Evolutionary conservation across 1,140 invertebrate genomes (phyloP), one percentile per base, ranked within the genome.

Genomic region (Ips typographus): DNA sequence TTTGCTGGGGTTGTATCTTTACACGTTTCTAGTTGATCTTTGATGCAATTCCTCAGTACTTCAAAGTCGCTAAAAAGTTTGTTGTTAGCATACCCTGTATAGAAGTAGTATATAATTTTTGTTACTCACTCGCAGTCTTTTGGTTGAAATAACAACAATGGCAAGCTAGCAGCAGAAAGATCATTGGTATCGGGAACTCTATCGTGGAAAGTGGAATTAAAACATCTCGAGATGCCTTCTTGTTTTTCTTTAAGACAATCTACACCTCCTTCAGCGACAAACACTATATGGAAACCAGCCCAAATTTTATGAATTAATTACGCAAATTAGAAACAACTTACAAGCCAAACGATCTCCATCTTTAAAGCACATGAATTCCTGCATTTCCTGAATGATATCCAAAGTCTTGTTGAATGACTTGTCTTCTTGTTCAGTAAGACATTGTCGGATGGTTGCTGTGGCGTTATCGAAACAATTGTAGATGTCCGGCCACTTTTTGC

Each of bases 281-380:
- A 93, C 67, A 93, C 89, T 91, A 74, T 56, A n/a, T 37, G 6
- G 42, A 62, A 49, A 44, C 8, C 3, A 62, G 22, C 22, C 22
- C 22, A 22, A 22, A 22, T 22, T 22, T 22, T 22, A 22, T 22
- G 22, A 0, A 22, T 22, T 22, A 22, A 22, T 22, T 22, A 22
- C 22, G 22, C 44, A 37, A 5, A 47, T 36, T 40, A 7, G 55
- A 52, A 61, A 43, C 7, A 42, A 39, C 88, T 84, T 81, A 91
- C 90, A 82, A 1, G 91, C 91, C 72, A 94, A 89, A 69, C 90
- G 85, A 78, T 93, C 91, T 4, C 91, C 91, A 71, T 92, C 90
- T 70, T 91, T 92, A 62, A 82, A 86, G 75, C 92, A 93, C 22
- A 89, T 81, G 73, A 93, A 94, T 39, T 87, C 84, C 0, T 89